Base-by-base conservation (phyloP, 2,888 invertebrate species). In the Phalera bucephala region DNA sequence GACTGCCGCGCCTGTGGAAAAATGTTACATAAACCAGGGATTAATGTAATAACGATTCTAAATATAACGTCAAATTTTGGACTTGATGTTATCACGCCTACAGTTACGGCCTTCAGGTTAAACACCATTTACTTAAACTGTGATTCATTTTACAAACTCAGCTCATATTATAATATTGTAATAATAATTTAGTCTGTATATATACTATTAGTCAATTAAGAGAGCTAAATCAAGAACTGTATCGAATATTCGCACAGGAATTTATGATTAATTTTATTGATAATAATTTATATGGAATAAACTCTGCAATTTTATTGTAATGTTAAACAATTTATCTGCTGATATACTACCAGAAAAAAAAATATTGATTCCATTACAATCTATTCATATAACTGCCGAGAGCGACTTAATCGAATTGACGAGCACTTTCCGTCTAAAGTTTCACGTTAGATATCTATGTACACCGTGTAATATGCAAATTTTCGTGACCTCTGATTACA, bases 131-230 rank as follows among this genome's bases (percentile, higher is more conserved):
- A 76, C 72, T 77, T 75, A 72, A 78, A 75, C 84, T 86, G 86
- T 85, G 85, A 85, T 85, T 82, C 75, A 78, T 73, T 82, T 76
- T 84, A 83, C 75, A 82, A 80, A 82, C 75, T 80, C 79, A 72
- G 72, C 76, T 76, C 71, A 71, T 75, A 70, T 66, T 65, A 62
- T 68, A 57, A 40, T 60, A 50, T 63, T 50, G 50, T 58, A 57
- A 61, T 51, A 51, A 46, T 55, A 45, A 53, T 55, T 58, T 68
- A 69, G 58, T 61, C 48, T 74, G 71, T 73, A 72, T 40, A 70
- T 70, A 66, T 42, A 33, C 45, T 59, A 55, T 63, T 70, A 70
- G 70, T 77, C 70, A 76, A 72, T 75, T 73, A 71, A 58, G 64
- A 63, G 59, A 56, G 46, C 32, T 48, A 50, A 56, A 47, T 44